Percentiles rank a stretch among this genome's conserved stretches.
Conservation (phyloP, 1,140 invertebrate genomes). For the Caenorhabditis brenneri region DNA sequence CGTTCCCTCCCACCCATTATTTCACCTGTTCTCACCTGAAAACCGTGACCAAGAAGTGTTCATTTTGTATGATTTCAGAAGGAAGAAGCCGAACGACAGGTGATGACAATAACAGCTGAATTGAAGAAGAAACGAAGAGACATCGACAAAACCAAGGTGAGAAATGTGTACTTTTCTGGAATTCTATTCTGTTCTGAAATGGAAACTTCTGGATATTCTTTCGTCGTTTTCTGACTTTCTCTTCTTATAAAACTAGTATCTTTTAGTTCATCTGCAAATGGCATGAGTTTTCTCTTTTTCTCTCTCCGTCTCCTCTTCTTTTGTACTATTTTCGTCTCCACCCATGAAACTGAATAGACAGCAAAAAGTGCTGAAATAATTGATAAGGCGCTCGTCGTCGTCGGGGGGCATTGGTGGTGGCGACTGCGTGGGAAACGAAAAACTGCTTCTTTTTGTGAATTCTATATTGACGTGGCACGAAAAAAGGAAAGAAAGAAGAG, state of each 20-base stretch:
- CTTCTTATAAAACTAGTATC: background rate
- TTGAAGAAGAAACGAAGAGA: slow-evolving; percentile 53
- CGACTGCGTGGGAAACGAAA: slow-evolving; percentile 25
- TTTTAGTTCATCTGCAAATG: background rate
- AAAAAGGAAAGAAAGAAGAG: background rate
- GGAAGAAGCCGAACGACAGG: slow-evolving; percentile 65
- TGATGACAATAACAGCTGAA: slow-evolving; percentile 60
- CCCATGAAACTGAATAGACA: slow-evolving; percentile 27
- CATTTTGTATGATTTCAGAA: slow-evolving; percentile 56
- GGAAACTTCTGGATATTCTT: background rate
- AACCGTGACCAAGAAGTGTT: background rate
- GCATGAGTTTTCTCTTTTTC: background rate
- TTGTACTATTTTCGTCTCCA: background rate
- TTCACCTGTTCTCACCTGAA: background rate
- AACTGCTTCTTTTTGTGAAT: background rate
- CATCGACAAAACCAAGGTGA: slow-evolving; percentile 60
- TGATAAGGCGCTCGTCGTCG: slow-evolving; percentile 17
- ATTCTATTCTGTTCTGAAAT: background rate
- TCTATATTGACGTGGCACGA: slow-evolving; percentile 24
- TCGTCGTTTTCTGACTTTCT: background rate
- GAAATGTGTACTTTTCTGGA: slow-evolving; percentile 1
- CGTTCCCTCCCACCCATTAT: background rate
- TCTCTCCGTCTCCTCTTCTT: background rate
- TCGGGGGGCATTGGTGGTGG: background rate
- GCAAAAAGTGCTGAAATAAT: slow-evolving; percentile 36